Conservation (phyloP, 1,140 invertebrate species). For the Yoshiicerus persimilis region DNA sequence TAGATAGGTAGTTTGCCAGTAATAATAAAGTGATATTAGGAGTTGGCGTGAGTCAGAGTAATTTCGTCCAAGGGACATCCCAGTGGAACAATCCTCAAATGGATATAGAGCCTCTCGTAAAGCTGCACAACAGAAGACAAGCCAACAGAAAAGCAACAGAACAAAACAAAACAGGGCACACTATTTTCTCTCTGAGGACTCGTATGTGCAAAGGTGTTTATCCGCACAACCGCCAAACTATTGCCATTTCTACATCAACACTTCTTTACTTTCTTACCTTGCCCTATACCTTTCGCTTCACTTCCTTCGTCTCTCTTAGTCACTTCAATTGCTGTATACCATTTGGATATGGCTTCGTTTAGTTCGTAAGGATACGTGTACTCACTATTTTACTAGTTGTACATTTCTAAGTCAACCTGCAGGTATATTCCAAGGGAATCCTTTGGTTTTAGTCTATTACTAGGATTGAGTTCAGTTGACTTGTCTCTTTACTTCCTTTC, state of each 20-base stretch:
- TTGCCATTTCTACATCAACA: slow-evolving; percentile 19
- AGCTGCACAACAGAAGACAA: not conserved
- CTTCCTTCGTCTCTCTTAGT: too few species aligned
- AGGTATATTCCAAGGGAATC: not conserved
- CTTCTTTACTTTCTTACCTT: not conserved
- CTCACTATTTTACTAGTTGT: not conserved
- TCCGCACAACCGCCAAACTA: slow-evolving; percentile 11
- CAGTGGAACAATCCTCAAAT: slow-evolving; percentile 36
- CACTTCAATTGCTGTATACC: too few species aligned
- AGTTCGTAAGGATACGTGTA: too few species aligned
- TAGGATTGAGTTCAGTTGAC: not conserved
- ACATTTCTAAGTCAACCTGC: not conserved
- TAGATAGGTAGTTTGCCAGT: not conserved
- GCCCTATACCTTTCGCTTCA: not conserved
- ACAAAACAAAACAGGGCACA: not conserved
- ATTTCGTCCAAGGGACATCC: slow-evolving; percentile 30
- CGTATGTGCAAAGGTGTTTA: slow-evolving; percentile 22
- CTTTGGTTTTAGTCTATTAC: slow-evolving; percentile 17
- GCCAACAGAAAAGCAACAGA: not conserved
- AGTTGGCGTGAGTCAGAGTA: slow-evolving; percentile 30
- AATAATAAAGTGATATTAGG: slow-evolving; percentile 40
- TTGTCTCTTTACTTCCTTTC: not conserved
- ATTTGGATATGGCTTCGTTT: too few species aligned
- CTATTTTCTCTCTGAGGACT: slow-evolving; percentile 1
- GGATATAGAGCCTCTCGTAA: slow-evolving; percentile 2